These are phyloP conservation scores for Vanacampus margaritifer DNA, from an alignment of 2,113 vertebrate genomes.

Conservation along the genomic window DNA sequence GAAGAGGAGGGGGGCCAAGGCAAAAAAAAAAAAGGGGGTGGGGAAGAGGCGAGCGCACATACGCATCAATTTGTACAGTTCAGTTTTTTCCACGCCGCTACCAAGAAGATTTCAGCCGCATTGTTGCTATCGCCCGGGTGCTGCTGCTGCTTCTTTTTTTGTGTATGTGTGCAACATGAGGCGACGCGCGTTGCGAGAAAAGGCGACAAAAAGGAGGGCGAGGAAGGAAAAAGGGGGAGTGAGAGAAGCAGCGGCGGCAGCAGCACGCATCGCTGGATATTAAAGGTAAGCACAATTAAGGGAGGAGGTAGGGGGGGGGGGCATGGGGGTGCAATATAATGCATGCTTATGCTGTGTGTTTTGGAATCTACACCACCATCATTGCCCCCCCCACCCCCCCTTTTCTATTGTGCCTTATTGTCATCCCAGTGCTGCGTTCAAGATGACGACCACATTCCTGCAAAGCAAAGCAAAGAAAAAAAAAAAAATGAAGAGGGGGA, in stretches of 20 bases:
- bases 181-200: slow-evolving; percentile 30
- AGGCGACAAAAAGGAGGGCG: slow-evolving; percentile 43
- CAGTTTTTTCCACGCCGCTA: slow-evolving; percentile 59
- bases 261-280: slow-evolving; percentile 69
- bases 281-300: slow-evolving; percentile 69
- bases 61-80: slow-evolving; percentile 80
- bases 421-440: slow-evolving; percentile 50
- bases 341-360: slow-evolving; percentile 53
- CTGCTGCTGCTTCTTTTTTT: neutral
- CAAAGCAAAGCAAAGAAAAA: slow-evolving; percentile 16
- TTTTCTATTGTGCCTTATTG: slow-evolving; percentile 63
- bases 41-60: slow-evolving; percentile 66
- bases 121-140: slow-evolving; percentile 60
- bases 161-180: slow-evolving; percentile 58
- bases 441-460: slow-evolving; percentile 65
- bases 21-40: slow-evolving; percentile 58
- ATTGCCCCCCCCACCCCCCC: slow-evolving; percentile 24
- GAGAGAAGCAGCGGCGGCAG: neutral
- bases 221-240: slow-evolving; percentile 52
- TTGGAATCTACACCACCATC: slow-evolving; percentile 43
- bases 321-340: slow-evolving; percentile 50
- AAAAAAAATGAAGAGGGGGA: slow-evolving; percentile 16
- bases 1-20: slow-evolving; percentile 47
- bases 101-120: slow-evolving; percentile 63
- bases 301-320: neutral